A percentile compares a stretch with the other conserved stretches of the same genome.
Evolutionary conservation across 2,888 invertebrate species (phyloP).

Genomic region (Trypoxylon attenuatum): DNA sequence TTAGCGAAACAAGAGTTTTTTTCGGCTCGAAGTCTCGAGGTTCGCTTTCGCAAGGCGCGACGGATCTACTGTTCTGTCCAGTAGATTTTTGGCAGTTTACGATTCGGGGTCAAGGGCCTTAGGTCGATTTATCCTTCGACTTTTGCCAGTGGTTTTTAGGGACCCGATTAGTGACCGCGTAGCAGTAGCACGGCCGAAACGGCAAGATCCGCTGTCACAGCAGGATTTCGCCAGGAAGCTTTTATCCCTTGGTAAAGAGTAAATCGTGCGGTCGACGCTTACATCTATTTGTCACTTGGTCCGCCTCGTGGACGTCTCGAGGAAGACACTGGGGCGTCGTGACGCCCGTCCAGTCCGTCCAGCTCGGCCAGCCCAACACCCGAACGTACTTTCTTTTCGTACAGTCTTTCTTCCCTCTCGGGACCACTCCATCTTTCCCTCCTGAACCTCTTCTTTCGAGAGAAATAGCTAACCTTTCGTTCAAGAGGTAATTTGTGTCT

Average conservation of each 20-base stretch:
- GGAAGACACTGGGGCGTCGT: constrained; percentile 50
- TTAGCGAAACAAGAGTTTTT: no score
- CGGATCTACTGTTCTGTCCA: not conserved
- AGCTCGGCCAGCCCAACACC: constrained; percentile 22
- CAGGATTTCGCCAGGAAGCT: constrained; percentile 62
- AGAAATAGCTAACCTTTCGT: constrained; percentile 57
- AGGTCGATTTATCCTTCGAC: constrained; percentile 19
- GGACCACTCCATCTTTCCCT: constrained; percentile 70
- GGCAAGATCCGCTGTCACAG: constrained; percentile 61
- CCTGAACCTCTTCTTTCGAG: constrained; percentile 41
- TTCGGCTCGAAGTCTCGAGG: constrained; percentile 14
- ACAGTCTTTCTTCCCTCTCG: constrained; percentile 52
- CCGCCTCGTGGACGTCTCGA: constrained; percentile 47
- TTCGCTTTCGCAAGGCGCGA: constrained; percentile 1
- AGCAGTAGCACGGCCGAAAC: constrained; percentile 34
- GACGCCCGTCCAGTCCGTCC: constrained; percentile 53
- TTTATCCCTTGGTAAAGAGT: constrained; percentile 60
- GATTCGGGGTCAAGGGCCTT: no score
- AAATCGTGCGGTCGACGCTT: constrained; percentile 58
- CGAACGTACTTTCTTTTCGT: constrained; percentile 60
- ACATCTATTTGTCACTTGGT: constrained; percentile 68
- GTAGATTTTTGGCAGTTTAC: not conserved
- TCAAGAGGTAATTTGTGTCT: constrained; percentile 73
- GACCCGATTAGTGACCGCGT: not conserved
- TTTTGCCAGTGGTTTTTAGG: not conserved